Conservation (phyloP, 1,140 invertebrate genomes). For the Orchesella cincta region DNA sequence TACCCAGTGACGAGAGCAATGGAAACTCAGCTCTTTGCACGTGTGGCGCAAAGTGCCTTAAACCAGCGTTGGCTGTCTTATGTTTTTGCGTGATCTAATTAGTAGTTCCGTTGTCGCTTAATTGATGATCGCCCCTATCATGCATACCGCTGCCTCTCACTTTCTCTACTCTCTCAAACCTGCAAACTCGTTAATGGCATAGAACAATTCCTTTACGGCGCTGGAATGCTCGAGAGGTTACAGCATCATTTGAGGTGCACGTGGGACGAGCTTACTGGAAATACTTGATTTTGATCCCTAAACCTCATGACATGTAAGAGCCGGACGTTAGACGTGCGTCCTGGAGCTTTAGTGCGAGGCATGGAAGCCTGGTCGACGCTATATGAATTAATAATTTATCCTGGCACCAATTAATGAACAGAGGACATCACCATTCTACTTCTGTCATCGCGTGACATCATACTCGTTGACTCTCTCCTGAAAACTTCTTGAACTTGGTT, state of each 20-base stretch:
- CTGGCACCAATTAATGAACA: slow-evolving; percentile 20
- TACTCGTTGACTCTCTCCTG: slow-evolving; percentile 45
- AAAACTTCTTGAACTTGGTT: slow-evolving; percentile 37
- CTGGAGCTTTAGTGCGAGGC: slow-evolving; percentile 52
- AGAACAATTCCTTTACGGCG: background rate
- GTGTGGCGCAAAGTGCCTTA: slow-evolving; percentile 44
- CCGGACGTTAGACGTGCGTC: slow-evolving; percentile 54
- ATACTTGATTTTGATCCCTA: slow-evolving; percentile 26
- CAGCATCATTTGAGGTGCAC: background rate
- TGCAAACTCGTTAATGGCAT: slow-evolving; percentile 39
- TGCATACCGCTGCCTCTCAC: background rate
- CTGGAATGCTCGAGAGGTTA: background rate
- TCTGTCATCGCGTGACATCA: slow-evolving; percentile 46
- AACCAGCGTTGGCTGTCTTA: background rate
- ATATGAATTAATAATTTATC: slow-evolving; percentile 46
- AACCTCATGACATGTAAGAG: slow-evolving; percentile 48
- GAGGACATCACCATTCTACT: too few species aligned
- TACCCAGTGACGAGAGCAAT: slow-evolving; percentile 60
- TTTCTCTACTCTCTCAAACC: too few species aligned
- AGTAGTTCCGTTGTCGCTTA: background rate
- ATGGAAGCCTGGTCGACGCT: slow-evolving; percentile 40
- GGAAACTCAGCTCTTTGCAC: slow-evolving; percentile 56
- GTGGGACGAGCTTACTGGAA: background rate
- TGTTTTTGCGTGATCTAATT: background rate
- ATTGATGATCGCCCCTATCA: background rate